phyloP scores from a whole-genome alignment of 1,140 invertebrate species.

The Tribolium castaneum region DNA sequence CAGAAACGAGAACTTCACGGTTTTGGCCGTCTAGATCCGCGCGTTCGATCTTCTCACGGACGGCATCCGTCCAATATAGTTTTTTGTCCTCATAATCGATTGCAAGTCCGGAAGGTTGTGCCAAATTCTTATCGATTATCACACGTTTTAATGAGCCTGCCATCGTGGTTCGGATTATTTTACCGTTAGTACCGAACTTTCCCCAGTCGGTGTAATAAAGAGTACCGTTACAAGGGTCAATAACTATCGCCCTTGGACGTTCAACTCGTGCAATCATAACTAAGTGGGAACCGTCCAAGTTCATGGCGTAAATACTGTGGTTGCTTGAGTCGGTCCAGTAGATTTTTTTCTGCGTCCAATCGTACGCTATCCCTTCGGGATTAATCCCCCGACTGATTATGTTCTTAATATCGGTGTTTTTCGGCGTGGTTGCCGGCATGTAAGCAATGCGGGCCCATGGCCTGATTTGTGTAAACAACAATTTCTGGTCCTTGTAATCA shows the following conservation, averaged over 20 bases:
- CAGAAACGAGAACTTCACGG: constrained; percentile 81
- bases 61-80: constrained; percentile 98
- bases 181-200: constrained; percentile 89
- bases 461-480: constrained; percentile 92
- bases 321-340: constrained; percentile 98
- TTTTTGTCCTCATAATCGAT: constrained; percentile 96
- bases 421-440: constrained; percentile 77
- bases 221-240: constrained; percentile 96
- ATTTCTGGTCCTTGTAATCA: constrained; percentile 87
- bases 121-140: constrained; percentile 90
- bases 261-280: constrained; percentile 95
- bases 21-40: constrained; percentile 88
- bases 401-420: constrained; percentile 72
- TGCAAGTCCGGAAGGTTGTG: constrained; percentile 94
- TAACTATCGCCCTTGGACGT: constrained; percentile 92
- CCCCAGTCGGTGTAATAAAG: constrained; percentile 96
- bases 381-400: constrained; percentile 87
- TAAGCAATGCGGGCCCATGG: constrained; percentile 90
- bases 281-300: constrained; percentile 87
- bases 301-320: constrained; percentile 95
- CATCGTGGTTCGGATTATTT: constrained; percentile 96
- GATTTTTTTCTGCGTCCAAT: constrained; percentile 96
- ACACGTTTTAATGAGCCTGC: constrained; percentile 92
- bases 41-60: constrained; percentile 96
- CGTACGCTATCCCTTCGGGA: constrained; percentile 95